Evolutionary conservation across 2,113 vertebrate species (phyloP).

Genomic region (Solenodon paradoxus): DNA sequence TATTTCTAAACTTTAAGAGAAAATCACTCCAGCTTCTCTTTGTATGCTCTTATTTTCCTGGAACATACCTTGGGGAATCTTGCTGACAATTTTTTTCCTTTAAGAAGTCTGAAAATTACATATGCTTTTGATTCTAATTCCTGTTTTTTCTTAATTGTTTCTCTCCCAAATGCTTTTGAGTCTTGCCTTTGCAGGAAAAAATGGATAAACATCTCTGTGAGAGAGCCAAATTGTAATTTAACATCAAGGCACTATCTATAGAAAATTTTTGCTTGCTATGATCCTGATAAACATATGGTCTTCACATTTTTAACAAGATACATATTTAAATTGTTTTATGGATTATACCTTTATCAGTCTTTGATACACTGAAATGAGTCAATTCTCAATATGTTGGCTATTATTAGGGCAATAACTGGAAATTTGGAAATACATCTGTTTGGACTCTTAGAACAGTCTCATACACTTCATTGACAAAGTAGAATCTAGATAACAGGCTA

Average conservation of each 20-base stretch:
- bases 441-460: background rate
- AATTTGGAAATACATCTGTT: background rate
- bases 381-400: background rate
- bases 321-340: background rate
- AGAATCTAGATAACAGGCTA: background rate
- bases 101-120: background rate
- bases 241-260: background rate
- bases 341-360: background rate
- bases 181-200: background rate
- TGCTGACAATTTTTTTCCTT: background rate
- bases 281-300: background rate
- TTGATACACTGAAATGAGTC: background rate
- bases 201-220: background rate
- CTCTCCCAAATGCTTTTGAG: background rate
- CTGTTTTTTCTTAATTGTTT: background rate
- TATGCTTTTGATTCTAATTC: background rate
- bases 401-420: background rate
- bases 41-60: background rate
- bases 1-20: background rate
- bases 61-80: background rate
- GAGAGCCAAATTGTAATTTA: background rate
- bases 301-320: background rate
- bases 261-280: background rate
- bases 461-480: background rate
- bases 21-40: background rate